Conservation (phyloP, 2,113 vertebrate species). For the sheep (Ovis aries) region DNA sequence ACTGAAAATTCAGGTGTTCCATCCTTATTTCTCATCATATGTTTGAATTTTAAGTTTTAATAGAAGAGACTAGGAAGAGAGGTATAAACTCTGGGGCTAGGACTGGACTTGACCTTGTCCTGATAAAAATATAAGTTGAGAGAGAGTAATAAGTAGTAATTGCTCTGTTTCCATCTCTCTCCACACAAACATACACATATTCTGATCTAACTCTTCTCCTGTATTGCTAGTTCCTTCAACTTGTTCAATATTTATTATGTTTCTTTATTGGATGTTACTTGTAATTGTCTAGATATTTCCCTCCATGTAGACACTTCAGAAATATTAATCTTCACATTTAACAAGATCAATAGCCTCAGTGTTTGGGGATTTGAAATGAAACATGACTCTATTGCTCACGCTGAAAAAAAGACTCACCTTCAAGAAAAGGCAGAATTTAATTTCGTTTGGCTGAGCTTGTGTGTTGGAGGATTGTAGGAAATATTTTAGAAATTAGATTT, state of each 20-base stretch:
- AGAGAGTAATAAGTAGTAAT: background rate
- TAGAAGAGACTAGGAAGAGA: background rate
- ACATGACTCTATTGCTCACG: background rate
- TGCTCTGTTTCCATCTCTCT: background rate
- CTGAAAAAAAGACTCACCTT: constrained; percentile 14
- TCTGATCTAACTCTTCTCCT: background rate
- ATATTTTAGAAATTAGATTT: constrained; percentile 43
- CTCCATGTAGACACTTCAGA: constrained; percentile 3
- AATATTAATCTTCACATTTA: constrained; percentile 37
- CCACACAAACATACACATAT: background rate
- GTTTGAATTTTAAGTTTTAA: background rate
- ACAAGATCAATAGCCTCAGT: constrained; percentile 20
- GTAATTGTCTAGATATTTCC: constrained; percentile 3
- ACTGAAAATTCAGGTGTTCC: background rate
- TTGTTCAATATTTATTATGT: constrained; percentile 36
- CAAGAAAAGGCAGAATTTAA: constrained; percentile 32
- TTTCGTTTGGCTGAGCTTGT: constrained; percentile 29
- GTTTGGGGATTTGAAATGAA: constrained; percentile 41
- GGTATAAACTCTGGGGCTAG: background rate
- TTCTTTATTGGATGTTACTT: constrained; percentile 18
- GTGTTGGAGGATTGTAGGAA: background rate
- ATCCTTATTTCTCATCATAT: background rate
- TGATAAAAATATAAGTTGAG: background rate
- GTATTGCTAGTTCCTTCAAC: background rate
- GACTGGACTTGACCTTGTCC: background rate